Evolutionary conservation across 53 echinoderm and acorn worm genomes (phyloP).

Genomic region (Hippasteria phrygiana): DNA sequence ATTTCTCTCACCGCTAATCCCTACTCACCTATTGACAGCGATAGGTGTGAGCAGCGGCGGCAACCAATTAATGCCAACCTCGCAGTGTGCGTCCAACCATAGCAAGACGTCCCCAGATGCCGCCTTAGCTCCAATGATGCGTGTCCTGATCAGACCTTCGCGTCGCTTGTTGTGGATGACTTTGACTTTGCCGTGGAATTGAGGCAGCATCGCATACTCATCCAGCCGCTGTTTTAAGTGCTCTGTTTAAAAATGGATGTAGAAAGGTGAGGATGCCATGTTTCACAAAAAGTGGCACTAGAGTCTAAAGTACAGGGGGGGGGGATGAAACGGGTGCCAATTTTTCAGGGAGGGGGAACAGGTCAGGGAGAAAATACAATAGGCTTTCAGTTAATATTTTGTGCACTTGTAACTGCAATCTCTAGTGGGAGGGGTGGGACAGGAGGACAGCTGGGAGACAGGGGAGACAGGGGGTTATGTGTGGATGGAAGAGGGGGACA

Average conservation of each 20-base stretch:
- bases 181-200: conserved; percentile 78
- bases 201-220: conserved; percentile 73
- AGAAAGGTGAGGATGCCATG: neutral
- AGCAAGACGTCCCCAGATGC: conserved; percentile 88
- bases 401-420: too few species aligned
- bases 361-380: too few species aligned
- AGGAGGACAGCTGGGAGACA: too few species aligned
- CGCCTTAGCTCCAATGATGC: conserved; percentile 91
- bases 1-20: too few species aligned
- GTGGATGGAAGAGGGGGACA: too few species aligned
- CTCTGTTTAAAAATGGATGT: conserved; percentile 41
- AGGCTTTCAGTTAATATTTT: too few species aligned
- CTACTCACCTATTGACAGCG: conserved; percentile 88
- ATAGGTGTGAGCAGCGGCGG: conserved; percentile 95
- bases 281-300: too few species aligned
- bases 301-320: too few species aligned
- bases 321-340: too few species aligned
- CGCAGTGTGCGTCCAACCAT: conserved; percentile 98
- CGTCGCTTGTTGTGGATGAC: conserved; percentile 75
- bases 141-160: conserved; percentile 91
- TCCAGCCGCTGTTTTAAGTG: conserved; percentile 84
- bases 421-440: too few species aligned
- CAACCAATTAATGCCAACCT: conserved; percentile 93
- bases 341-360: too few species aligned
- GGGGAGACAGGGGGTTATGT: too few species aligned